These are phyloP conservation scores for Lasioglossum pauxillum DNA, from an alignment of 2,888 invertebrate species.

Conservation along the genomic window DNA sequence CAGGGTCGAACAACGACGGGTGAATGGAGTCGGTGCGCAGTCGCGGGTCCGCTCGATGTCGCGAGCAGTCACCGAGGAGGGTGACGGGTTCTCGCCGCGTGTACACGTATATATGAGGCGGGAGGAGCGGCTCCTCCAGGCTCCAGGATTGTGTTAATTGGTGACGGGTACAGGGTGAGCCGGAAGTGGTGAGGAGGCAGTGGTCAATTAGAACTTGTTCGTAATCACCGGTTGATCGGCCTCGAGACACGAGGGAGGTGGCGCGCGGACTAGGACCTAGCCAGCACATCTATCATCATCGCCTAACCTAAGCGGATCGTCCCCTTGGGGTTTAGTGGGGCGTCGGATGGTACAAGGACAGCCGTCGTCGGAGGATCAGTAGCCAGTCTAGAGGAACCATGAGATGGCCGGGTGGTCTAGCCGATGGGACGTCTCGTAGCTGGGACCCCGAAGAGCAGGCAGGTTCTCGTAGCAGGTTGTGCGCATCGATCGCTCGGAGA, in stretches of 20 bases:
- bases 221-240: not conserved
- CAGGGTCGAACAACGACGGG: not conserved
- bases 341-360: not conserved
- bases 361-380: not conserved
- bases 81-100: conserved; percentile 79
- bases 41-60: conserved; percentile 74
- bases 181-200: not conserved
- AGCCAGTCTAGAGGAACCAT: not conserved
- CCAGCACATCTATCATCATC: not conserved
- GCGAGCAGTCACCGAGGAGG: conserved; percentile 63
- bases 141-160: conserved; percentile 14
- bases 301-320: not conserved
- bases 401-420: not conserved
- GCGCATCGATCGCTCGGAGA: conserved; percentile 7
- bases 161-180: conserved; percentile 12
- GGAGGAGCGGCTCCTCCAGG: conserved; percentile 23
- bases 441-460: not conserved
- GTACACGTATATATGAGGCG: conserved; percentile 54
- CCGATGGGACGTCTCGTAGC: not conserved
- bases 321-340: not conserved
- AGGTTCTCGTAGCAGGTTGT: not conserved
- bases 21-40: conserved; percentile 68
- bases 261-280: not conserved
- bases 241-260: not conserved
- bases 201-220: conserved; percentile 4